Base-by-base conservation (phyloP, 2,888 invertebrate species). In the Tipula confusa region DNA sequence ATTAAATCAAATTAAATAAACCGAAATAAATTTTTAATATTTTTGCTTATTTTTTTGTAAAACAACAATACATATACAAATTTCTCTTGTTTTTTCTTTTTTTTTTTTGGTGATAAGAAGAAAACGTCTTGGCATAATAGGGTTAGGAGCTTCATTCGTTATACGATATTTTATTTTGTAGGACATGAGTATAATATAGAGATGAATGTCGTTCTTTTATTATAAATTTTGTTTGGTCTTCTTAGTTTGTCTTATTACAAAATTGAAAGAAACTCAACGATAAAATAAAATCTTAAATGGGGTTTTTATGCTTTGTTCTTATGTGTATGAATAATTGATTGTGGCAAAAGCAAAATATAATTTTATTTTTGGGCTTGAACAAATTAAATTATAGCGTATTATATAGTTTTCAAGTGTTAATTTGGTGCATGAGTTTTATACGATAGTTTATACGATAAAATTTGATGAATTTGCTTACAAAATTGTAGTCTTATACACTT, bases 1-100 rank as follows among this genome's bases (percentile, higher is more conserved):
- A 64, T 64, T 64, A 64, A 64, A 64, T 64, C 64, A 64, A 64
- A 64, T 64, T 64, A 64, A 64, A 64, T 64, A 64, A 64, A 64
- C 64, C 64, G 64, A 64, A 64, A 64, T 64, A 64, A 64, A 64
- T 64, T 64, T 64, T 64, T 64, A 24, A 64, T 64, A 64, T 24
- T 64, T 64, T 24, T 18, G 6, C 11, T 33, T 33, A 11, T 33
- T 33, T 5, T 64, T 18, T 64, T 24, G 24, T 24, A 9, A 18
- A 64, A 64, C 24, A 64, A 64, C 24, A 64, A 64, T 1, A 9
- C 3, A 43, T 36, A 36, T n/a, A n/a, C n/a, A n/a, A n/a, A n/a
- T n/a, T n/a, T n/a, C n/a, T n/a, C n/a, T n/a, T n/a, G n/a, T n/a
- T n/a, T n/a, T n/a, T n/a, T n/a, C n/a, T n/a, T n/a, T n/a, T 15